These are phyloP conservation scores for Fundulus diaphanus DNA, from an alignment of 2,797 vertebrate species.

Conservation along the genomic window DNA sequence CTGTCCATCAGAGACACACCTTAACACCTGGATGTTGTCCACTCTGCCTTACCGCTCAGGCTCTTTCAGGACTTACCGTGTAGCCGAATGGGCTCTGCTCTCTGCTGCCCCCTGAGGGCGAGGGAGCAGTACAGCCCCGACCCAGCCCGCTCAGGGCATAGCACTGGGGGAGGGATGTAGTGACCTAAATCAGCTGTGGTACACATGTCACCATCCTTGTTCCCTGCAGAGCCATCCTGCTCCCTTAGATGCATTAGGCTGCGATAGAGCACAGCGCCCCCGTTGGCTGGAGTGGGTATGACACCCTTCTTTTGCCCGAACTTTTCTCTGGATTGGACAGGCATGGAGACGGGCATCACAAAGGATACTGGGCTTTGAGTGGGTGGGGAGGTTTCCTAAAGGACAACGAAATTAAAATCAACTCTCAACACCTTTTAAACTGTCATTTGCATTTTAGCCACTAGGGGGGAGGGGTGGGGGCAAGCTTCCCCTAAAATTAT, in stretches of 20 bases:
- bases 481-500: not conserved
- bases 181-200: slow-evolving; percentile 20
- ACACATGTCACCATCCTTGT: not conserved
- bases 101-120: slow-evolving; percentile 68
- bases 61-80: slow-evolving; percentile 27
- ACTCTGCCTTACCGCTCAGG: not conserved
- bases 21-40: not conserved
- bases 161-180: slow-evolving; percentile 92
- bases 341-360: slow-evolving; percentile 91
- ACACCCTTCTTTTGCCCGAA: slow-evolving; percentile 1
- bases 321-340: slow-evolving; percentile 61
- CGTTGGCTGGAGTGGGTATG: slow-evolving; percentile 41
- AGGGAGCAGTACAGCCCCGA: slow-evolving; percentile 90
- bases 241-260: slow-evolving; percentile 81
- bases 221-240: not conserved
- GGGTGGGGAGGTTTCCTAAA: slow-evolving; percentile 48
- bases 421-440: not conserved
- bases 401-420: slow-evolving; percentile 1
- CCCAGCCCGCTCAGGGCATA: slow-evolving; percentile 87
- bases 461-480: too few species aligned
- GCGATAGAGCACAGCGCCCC: slow-evolving; percentile 82
- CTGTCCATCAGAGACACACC: slow-evolving; percentile 70
- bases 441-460: not conserved
- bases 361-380: slow-evolving; percentile 75
- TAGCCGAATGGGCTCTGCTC: slow-evolving; percentile 49